phyloP scores from a whole-genome alignment of 2,888 invertebrate species.

The Amphipyra berbera region DNA sequence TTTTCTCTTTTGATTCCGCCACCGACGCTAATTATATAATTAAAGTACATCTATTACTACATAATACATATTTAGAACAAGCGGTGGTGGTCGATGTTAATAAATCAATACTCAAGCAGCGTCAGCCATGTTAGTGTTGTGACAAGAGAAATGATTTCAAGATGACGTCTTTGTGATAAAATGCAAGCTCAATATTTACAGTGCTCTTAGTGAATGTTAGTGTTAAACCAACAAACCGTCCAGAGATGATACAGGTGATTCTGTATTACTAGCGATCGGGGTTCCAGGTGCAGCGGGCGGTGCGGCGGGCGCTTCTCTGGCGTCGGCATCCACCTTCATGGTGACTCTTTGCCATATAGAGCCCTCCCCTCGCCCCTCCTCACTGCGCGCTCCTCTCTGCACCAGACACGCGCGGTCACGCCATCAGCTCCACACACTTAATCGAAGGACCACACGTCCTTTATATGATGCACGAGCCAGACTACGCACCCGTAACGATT shows the following conservation, averaged over 20 bases:
- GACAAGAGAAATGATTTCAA: conserved; percentile 43
- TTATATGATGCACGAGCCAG: conserved; percentile 15
- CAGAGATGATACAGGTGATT: conserved; percentile 84
- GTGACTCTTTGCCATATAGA: conserved; percentile 75
- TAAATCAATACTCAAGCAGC: conserved; percentile 52
- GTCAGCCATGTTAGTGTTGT: conserved; percentile 58
- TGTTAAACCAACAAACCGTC: conserved; percentile 85
- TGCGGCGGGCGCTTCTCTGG: conserved; percentile 75
- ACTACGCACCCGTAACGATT: conserved; percentile 9
- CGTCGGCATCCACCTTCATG: conserved; percentile 81
- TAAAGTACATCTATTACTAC: conserved; percentile 27
- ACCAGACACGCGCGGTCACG: conserved; percentile 79
- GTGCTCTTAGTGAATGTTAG: conserved; percentile 68
- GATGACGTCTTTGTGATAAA: conserved; percentile 52
- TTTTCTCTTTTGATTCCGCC: conserved; percentile 13
- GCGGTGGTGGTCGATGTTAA: conserved; percentile 40
- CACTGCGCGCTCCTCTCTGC: conserved; percentile 75
- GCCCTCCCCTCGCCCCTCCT: conserved; percentile 68
- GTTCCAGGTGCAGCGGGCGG: conserved; percentile 71
- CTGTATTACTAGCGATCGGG: conserved; percentile 82
- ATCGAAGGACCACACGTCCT: conserved; percentile 48
- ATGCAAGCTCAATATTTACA: conserved; percentile 68
- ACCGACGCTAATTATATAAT: conserved; percentile 9
- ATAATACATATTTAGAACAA: conserved; percentile 23
- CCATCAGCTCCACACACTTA: conserved; percentile 71